These are phyloP conservation scores for Dinomys branickii DNA, from an alignment of 2,113 vertebrate species.

Conservation along the genomic window DNA sequence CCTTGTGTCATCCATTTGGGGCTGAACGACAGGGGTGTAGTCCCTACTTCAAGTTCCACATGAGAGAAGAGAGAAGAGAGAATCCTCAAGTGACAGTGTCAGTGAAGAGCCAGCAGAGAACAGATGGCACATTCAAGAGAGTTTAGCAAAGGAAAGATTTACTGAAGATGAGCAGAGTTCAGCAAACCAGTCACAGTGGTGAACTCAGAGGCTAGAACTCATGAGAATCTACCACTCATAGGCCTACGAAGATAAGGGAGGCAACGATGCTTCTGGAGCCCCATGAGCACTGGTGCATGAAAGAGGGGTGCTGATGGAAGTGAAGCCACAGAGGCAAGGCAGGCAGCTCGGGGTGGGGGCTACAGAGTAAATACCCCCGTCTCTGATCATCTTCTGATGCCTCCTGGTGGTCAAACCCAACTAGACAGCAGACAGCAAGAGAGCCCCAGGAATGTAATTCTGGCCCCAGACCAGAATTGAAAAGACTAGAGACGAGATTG, in stretches of 20 bases:
- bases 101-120: conserved; percentile 12
- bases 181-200: neutral
- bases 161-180: neutral
- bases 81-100: neutral
- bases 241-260: neutral
- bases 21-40: neutral
- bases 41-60: neutral
- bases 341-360: neutral
- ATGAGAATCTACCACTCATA: neutral
- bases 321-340: neutral
- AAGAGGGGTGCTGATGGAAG: neutral
- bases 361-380: neutral
- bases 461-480: neutral
- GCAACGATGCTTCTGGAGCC: neutral
- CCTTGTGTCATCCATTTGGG: neutral
- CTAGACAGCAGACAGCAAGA: neutral
- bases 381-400: neutral
- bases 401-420: neutral
- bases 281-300: neutral
- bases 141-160: conserved; percentile 36
- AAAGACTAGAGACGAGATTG: neutral
- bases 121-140: neutral
- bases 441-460: neutral
- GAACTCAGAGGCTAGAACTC: neutral
- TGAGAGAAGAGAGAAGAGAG: neutral